These are phyloP conservation scores for Rattus norvegicus DNA, from an alignment of 2,113 vertebrate species.

Conservation along the genomic window DNA sequence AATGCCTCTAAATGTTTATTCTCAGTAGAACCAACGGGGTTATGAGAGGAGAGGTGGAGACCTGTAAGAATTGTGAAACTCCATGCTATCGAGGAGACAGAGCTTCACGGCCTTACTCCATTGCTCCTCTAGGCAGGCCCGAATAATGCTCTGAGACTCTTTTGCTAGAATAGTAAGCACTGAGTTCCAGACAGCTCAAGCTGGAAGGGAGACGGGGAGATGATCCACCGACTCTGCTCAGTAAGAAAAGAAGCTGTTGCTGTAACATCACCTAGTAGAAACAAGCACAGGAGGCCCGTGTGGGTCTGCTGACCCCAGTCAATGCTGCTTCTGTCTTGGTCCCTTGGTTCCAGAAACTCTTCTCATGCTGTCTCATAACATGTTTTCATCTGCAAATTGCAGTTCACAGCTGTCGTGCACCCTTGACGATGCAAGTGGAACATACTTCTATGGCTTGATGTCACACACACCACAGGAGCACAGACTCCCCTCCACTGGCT, in stretches of 20 bases:
- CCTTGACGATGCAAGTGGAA: background rate
- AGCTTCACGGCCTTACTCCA: conserved; percentile 9
- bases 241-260: background rate
- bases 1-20: background rate
- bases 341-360: background rate
- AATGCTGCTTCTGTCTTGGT: background rate
- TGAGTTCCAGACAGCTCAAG: conserved; percentile 50
- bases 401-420: background rate
- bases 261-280: background rate
- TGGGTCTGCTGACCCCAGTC: background rate
- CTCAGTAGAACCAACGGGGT: conserved; percentile 55
- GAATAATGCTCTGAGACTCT: conserved; percentile 46
- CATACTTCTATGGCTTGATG: background rate
- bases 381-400: background rate
- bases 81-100: conserved; percentile 47
- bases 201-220: background rate
- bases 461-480: background rate
- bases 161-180: conserved; percentile 48
- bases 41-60: background rate
- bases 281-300: background rate
- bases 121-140: conserved; percentile 23
- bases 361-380: too few relatives aligned
- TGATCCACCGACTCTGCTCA: conserved; percentile 11
- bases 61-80: conserved; percentile 26
- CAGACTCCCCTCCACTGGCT: background rate